These are phyloP conservation scores for Sebastiscus albofasciatus DNA, from an alignment of 2,797 vertebrate genomes.

Conservation along the genomic window DNA sequence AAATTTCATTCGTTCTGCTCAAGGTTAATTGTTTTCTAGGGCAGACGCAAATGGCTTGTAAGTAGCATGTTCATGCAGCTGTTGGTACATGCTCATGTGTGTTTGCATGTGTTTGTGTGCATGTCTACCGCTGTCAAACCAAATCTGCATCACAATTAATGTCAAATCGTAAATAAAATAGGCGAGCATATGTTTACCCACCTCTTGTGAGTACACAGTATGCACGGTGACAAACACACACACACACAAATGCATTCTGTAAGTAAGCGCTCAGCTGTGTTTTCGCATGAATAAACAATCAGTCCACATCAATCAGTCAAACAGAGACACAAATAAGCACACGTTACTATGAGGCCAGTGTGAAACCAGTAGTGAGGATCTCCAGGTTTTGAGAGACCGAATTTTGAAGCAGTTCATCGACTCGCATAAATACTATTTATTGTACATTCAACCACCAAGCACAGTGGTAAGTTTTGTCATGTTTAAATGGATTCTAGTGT, in stretches of 20 bases:
- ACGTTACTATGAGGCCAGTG: not conserved
- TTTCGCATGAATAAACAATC: conserved; percentile 38
- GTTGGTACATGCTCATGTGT: conserved; percentile 31
- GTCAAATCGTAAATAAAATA: conserved; percentile 49
- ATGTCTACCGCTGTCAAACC: conserved; percentile 20
- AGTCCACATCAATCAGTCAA: conserved; percentile 27
- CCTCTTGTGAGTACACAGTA: conserved; percentile 19
- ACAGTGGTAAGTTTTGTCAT: not conserved
- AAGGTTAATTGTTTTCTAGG: conserved; percentile 71
- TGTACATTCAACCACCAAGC: not conserved
- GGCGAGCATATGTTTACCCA: conserved; percentile 34
- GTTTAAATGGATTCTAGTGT: not conserved
- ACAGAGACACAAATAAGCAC: not conserved
- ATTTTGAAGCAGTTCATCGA: not conserved
- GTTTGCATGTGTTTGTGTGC: not conserved
- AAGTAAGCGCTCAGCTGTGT: conserved; percentile 15
- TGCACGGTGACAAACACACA: conserved; percentile 8
- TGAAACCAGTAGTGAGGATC: not conserved
- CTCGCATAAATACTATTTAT: not conserved
- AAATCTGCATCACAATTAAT: conserved; percentile 64
- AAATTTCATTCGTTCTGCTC: conserved; percentile 55
- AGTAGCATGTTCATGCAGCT: conserved; percentile 57
- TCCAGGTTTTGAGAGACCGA: not conserved
- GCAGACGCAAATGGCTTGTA: conserved; percentile 49
- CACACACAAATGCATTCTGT: not conserved